Conservation (phyloP, 2,797 vertebrate species). For the Carcharodon carcharias region DNA sequence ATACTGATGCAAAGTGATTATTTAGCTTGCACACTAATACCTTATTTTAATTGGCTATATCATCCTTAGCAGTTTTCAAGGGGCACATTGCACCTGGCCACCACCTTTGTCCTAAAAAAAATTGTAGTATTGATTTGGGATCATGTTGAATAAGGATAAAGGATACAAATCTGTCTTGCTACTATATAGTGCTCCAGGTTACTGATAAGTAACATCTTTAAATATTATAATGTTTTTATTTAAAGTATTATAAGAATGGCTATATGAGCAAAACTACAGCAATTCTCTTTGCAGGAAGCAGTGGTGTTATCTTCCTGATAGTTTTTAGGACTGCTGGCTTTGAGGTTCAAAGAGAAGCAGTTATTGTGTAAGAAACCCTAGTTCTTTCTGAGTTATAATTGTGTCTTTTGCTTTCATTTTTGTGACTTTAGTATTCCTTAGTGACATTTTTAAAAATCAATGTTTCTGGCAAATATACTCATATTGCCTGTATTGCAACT, state of each 20-base stretch:
- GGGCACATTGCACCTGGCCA: too few relatives aligned
- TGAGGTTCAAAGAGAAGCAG: not conserved
- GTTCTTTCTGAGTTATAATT: not conserved
- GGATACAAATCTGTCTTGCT: not conserved
- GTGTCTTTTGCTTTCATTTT: not conserved
- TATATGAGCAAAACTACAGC: not conserved
- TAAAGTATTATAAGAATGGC: not conserved
- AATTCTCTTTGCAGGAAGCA: not conserved
- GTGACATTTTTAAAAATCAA: not conserved
- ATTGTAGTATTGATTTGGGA: too few relatives aligned
- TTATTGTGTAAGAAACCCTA: not conserved
- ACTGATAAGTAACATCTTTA: not conserved
- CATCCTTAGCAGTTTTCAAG: too few relatives aligned
- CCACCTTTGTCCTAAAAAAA: too few relatives aligned
- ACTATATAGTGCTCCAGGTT: not conserved
- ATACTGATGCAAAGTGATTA: too few relatives aligned
- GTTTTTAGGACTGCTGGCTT: not conserved
- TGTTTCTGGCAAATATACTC: not conserved
- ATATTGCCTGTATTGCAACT: not conserved
- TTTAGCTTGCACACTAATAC: too few relatives aligned
- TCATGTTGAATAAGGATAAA: too few relatives aligned
- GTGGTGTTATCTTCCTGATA: not conserved
- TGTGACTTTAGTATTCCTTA: not conserved
- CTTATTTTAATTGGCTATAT: too few relatives aligned
- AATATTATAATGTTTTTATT: not conserved